Conservation (phyloP, 2,113 vertebrate genomes). For the Vombatus ursinus region DNA sequence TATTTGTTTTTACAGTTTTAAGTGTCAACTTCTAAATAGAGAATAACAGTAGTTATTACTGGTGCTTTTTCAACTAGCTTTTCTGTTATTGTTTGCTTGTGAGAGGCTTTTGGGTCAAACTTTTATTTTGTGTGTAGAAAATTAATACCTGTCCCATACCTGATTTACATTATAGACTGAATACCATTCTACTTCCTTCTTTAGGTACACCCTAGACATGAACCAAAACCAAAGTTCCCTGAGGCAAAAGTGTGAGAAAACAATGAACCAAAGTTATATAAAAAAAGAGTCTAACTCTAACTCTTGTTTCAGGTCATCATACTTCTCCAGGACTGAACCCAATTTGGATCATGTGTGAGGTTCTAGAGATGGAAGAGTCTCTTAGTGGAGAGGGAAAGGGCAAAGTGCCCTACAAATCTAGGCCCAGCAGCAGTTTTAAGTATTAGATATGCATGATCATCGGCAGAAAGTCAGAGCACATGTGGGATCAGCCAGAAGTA, state of each 20-base stretch:
- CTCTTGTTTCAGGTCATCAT: background rate
- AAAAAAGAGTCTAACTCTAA: background rate
- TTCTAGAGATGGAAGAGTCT: background rate
- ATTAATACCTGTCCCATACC: background rate
- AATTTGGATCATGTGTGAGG: background rate
- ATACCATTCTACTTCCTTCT: background rate
- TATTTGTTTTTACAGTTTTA: background rate
- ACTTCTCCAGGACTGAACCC: background rate
- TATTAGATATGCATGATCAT: background rate
- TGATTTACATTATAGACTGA: background rate
- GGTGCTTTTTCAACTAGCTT: background rate
- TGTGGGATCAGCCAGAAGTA: background rate
- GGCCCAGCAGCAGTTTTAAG: background rate
- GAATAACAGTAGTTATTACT: background rate
- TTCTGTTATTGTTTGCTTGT: background rate
- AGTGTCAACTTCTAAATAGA: background rate
- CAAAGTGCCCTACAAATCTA: background rate
- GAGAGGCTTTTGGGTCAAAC: background rate
- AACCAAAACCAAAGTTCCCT: background rate
- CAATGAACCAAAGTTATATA: background rate
- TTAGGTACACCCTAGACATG: background rate
- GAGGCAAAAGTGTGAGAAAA: background rate
- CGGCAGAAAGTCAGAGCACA: background rate
- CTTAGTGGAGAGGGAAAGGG: background rate
- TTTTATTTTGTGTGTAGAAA: background rate